Evolutionary conservation across 1,140 invertebrate species (phyloP).

Genomic region (Drosophila santomea): DNA sequence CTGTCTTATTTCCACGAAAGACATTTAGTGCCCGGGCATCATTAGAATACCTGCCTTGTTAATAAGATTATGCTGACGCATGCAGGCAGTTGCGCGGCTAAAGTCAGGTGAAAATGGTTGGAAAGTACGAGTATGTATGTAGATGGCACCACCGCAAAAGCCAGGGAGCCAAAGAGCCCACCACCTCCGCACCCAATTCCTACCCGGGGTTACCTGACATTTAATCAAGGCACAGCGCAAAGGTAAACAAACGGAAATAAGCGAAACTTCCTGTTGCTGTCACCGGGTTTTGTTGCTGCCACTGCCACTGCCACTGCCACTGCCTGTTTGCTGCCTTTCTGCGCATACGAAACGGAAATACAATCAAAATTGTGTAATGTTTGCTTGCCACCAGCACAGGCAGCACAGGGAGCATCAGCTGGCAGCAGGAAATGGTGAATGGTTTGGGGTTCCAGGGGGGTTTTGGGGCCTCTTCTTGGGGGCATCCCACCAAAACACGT

Average conservation of each 20-base stretch:
- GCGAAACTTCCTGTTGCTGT: conserved; percentile 79
- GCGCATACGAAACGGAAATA: conserved; percentile 80
- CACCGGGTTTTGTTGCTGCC: conserved; percentile 50
- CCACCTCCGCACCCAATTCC: not conserved
- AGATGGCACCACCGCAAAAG: conserved; percentile 17
- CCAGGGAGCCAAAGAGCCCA: conserved; percentile 6
- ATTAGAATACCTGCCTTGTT: conserved; percentile 45
- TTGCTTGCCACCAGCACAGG: conserved; percentile 53
- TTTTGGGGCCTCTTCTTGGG: not conserved
- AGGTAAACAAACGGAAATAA: conserved; percentile 83
- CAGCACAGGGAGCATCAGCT: conserved; percentile 37
- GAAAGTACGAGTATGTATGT: conserved; percentile 4
- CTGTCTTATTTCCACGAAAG: conserved; percentile 7
- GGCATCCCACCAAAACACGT: conserved; percentile 21
- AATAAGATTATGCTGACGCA: conserved; percentile 44
- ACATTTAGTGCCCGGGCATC: conserved; percentile 25
- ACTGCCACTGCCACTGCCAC: conserved; percentile 44
- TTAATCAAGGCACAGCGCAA: conserved; percentile 79
- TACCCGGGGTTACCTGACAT: conserved; percentile 60
- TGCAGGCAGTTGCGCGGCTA: conserved; percentile 5
- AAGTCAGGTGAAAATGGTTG: conserved; percentile 25
- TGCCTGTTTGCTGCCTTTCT: conserved; percentile 51
- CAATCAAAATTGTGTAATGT: conserved; percentile 83
- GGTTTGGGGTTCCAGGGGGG: not conserved
- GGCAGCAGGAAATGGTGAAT: conserved; percentile 16